A percentile compares a stretch with the other conserved stretches of the same genome.
These are phyloP conservation scores for Bombus difficillimus DNA, from an alignment of 1,140 invertebrate species.

Conservation along the genomic window DNA sequence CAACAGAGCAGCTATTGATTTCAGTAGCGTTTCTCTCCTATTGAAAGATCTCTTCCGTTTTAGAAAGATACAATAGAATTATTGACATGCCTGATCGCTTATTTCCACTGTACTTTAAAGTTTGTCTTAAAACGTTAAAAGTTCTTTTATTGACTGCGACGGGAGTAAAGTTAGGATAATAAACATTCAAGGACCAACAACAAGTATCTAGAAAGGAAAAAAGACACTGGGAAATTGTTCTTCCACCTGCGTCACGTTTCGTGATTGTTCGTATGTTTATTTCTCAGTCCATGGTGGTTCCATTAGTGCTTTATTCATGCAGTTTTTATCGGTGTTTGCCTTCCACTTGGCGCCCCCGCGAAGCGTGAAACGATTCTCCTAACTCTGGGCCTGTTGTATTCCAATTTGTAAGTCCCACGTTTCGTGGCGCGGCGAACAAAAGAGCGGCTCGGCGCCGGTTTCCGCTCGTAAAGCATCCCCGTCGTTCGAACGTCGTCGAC, in stretches of 20 bases:
- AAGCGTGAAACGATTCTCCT: constrained; percentile 74
- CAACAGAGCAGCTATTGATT: background rate
- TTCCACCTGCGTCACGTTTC: constrained; percentile 45
- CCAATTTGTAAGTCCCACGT: constrained; percentile 71
- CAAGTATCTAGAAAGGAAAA: background rate
- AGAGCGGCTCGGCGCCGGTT: constrained; percentile 44
- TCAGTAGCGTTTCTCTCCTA: background rate
- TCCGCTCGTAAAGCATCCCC: constrained; percentile 56
- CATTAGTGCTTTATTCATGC: constrained; percentile 74
- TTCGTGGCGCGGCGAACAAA: constrained; percentile 58
- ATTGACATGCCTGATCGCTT: background rate
- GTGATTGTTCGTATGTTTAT: constrained; percentile 48
- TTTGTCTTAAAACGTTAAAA: background rate
- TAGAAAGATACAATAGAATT: background rate
- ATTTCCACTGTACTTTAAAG: background rate
- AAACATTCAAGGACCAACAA: too few species aligned
- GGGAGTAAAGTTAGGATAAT: too few species aligned
- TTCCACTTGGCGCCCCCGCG: constrained; percentile 74
- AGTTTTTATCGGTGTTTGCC: constrained; percentile 76
- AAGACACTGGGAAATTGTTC: constrained; percentile 12
- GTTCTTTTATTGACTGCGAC: too few species aligned
- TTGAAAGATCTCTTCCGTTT: background rate
- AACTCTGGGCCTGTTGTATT: constrained; percentile 70
- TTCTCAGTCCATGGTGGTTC: constrained; percentile 59
- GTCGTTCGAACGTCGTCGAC: background rate